Conservation (phyloP, 2,888 invertebrate species). For the Drosophila nigricruria region DNA sequence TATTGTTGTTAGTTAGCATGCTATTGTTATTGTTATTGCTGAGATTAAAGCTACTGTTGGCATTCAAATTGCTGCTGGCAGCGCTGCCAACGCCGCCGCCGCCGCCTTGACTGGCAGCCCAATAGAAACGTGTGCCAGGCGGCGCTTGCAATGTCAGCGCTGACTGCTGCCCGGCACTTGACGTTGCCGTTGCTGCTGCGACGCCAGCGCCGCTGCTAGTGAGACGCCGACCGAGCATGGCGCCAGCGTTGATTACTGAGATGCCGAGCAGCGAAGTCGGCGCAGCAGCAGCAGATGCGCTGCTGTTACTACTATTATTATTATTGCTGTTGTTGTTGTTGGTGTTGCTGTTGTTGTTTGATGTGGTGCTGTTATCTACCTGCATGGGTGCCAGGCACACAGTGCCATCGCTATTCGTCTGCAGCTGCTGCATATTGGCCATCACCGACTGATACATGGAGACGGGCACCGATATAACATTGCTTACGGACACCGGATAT, state of each 20-base stretch:
- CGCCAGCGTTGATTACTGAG: constrained; percentile 46
- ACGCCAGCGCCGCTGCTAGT: constrained; percentile 28
- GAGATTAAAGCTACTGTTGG: constrained; percentile 45
- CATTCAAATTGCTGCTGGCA: constrained; percentile 27
- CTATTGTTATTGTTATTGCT: constrained; percentile 60
- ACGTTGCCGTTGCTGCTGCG: constrained; percentile 32
- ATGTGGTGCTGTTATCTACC: constrained; percentile 86
- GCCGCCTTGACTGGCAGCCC: constrained; percentile 43
- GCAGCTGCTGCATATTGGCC: constrained; percentile 93
- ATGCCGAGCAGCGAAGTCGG: constrained; percentile 45
- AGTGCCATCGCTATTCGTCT: constrained; percentile 90
- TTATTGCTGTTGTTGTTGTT: constrained; percentile 46
- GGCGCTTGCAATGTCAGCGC: constrained; percentile 46
- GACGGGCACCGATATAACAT: constrained; percentile 98
- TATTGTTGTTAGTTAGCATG: constrained; percentile 64
- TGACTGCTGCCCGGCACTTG: constrained; percentile 48
- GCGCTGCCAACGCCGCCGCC: constrained; percentile 18
- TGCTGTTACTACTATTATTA: constrained; percentile 41
- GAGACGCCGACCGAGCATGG: constrained; percentile 38
- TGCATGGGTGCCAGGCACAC: constrained; percentile 94
- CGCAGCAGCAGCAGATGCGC: constrained; percentile 31
- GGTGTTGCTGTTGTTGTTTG: constrained; percentile 47
- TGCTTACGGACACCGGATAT: constrained; percentile 93
- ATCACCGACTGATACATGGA: constrained; percentile 99
- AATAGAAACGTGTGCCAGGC: constrained; percentile 50